Percentiles rank a stretch among this genome's conserved stretches.
These are phyloP conservation scores for Amia ocellicauda DNA, from an alignment of 2,113 vertebrate species.

Conservation along the genomic window DNA sequence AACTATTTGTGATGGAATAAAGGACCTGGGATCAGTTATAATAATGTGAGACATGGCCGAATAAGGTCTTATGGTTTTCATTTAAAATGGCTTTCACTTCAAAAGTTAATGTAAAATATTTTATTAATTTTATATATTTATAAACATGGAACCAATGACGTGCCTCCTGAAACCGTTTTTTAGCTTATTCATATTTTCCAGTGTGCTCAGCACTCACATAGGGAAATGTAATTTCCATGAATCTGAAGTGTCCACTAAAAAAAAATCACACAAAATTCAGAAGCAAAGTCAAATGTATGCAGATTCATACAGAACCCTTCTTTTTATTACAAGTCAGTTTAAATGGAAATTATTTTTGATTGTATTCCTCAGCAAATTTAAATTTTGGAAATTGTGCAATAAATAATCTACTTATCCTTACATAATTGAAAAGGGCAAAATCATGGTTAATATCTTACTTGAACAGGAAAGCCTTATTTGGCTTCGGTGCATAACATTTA, in stretches of 20 bases:
- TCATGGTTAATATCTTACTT: background rate
- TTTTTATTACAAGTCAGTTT: background rate
- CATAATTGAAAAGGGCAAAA: background rate
- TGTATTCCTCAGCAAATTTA: background rate
- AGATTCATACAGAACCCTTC: constrained; percentile 7
- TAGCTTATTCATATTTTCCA: no score
- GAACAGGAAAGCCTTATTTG: background rate
- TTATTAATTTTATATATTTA: no score
- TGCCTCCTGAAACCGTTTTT: no score
- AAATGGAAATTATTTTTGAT: background rate
- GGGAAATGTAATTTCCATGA: constrained; percentile 9
- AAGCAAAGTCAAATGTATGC: background rate
- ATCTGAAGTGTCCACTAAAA: background rate
- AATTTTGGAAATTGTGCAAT: background rate
- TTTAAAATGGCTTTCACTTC: no score
- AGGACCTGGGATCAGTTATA: no score
- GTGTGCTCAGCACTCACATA: background rate
- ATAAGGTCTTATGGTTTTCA: no score
- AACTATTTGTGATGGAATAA: no score
- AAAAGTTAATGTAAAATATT: no score
- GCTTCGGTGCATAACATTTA: no score
- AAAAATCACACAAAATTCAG: background rate
- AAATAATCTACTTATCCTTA: background rate
- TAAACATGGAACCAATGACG: no score
- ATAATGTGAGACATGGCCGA: no score